Evolutionary conservation across 2,113 vertebrate genomes (phyloP).

Genomic region (Melanocharis versteri): DNA sequence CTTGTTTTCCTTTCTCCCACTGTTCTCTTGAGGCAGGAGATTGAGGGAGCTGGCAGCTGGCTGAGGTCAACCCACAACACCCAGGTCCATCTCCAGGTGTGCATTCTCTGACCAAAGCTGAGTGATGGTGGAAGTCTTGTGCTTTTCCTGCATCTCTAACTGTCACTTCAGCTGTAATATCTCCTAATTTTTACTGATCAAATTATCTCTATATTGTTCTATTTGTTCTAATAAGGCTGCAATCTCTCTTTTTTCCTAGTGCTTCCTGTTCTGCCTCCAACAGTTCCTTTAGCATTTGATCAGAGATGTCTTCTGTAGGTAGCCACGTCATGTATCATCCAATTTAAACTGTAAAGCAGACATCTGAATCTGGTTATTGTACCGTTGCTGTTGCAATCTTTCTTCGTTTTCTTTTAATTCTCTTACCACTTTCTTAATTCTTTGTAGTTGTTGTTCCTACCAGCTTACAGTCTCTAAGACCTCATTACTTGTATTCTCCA

Average conservation of each 20-base stretch:
- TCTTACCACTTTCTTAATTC: constrained; percentile 64
- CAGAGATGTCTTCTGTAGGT: constrained; percentile 29
- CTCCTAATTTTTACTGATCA: constrained; percentile 74
- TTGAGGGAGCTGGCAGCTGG: not conserved
- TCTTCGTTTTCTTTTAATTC: constrained; percentile 82
- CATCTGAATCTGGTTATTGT: constrained; percentile 78
- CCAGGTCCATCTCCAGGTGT: constrained; percentile 23
- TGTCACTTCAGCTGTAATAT: constrained; percentile 73
- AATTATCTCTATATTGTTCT: constrained; percentile 70
- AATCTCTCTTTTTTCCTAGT: constrained; percentile 74
- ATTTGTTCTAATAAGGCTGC: constrained; percentile 70
- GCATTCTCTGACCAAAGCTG: constrained; percentile 66
- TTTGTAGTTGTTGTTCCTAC: constrained; percentile 79
- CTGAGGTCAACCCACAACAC: not conserved
- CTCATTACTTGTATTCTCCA: constrained; percentile 69
- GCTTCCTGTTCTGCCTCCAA: constrained; percentile 70
- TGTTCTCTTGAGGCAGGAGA: not conserved
- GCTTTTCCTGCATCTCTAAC: constrained; percentile 65
- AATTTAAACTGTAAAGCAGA: constrained; percentile 79
- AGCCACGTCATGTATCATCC: constrained; percentile 74
- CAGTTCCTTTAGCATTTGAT: constrained; percentile 64
- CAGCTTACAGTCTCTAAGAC: constrained; percentile 18
- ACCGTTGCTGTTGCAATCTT: constrained; percentile 76
- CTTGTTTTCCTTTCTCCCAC: not conserved
- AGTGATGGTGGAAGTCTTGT: constrained; percentile 13